Conservation (phyloP, 1,140 invertebrate genomes). For the Pentalonia nigronervosa region DNA sequence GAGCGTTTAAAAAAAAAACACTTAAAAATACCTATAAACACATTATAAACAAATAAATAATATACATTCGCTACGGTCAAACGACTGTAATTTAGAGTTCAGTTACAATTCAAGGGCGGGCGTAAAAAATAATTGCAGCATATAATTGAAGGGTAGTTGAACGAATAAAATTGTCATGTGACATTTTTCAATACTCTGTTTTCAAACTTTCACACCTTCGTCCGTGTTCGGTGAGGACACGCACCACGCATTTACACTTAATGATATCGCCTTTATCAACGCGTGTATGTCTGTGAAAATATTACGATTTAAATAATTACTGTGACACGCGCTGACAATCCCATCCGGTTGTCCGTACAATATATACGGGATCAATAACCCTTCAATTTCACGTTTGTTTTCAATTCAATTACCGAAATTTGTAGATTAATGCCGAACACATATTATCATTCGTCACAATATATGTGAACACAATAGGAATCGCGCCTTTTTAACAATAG, state of each 20-base stretch:
- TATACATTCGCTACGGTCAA: neutral
- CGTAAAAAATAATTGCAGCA: neutral
- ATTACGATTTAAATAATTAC: neutral
- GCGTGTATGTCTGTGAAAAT: neutral
- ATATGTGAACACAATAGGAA: neutral
- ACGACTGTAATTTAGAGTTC: neutral
- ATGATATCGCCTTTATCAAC: neutral
- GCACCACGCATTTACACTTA: neutral
- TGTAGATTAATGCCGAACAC: neutral
- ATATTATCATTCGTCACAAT: too few species aligned
- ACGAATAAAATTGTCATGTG: neutral
- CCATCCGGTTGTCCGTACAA: neutral
- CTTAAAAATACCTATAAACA: neutral
- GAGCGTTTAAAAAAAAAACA: neutral
- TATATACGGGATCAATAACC: neutral
- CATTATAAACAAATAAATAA: neutral
- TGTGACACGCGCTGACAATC: neutral
- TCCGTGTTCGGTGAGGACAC: neutral
- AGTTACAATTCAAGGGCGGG: neutral
- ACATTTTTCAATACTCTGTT: neutral
- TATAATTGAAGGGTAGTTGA: neutral
- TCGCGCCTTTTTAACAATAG: neutral
- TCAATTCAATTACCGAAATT: neutral
- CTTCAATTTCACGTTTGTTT: neutral
- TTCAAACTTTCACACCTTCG: neutral